Conservation (phyloP, 2,888 invertebrate species). For the Drosophila algonquin region DNA sequence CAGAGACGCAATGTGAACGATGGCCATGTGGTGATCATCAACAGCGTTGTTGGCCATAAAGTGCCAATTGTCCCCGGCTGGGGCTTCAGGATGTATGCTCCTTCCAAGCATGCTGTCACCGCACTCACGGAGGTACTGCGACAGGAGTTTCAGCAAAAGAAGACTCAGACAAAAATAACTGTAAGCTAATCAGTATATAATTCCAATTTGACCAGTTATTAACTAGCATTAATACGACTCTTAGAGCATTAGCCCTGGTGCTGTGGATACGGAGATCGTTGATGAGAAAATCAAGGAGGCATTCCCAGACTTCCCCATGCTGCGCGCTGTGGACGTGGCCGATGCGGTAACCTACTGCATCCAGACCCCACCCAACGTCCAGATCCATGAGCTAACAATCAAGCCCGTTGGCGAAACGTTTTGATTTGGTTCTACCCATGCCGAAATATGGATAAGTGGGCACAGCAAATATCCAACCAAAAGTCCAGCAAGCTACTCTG, state of each 20-base stretch:
- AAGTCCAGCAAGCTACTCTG: not conserved
- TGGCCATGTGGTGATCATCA: conserved; percentile 85
- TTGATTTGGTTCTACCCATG: conserved; percentile 1
- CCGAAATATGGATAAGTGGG: not conserved
- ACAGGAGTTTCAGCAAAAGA: conserved; percentile 72
- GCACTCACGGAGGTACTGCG: conserved; percentile 75
- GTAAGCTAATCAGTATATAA: conserved; percentile 34
- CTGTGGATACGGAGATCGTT: conserved; percentile 65
- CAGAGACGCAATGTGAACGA: conserved; percentile 80
- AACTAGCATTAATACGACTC: not conserved
- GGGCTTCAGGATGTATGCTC: conserved; percentile 73
- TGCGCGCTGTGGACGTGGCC: conserved; percentile 72
- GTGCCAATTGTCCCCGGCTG: conserved; percentile 59
- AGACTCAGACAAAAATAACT: conserved; percentile 68
- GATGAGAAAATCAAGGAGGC: conserved; percentile 36
- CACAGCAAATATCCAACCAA: not conserved
- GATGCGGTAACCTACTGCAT: conserved; percentile 74
- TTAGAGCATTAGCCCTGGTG: conserved; percentile 76
- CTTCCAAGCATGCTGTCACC: conserved; percentile 77
- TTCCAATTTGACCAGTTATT: not conserved
- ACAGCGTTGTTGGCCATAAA: conserved; percentile 77
- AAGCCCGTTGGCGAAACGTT: conserved; percentile 49
- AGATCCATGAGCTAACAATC: conserved; percentile 54
- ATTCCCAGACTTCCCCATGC: conserved; percentile 27
- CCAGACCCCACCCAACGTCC: conserved; percentile 71